A percentile compares a stretch with the other conserved stretches of the same genome.
phyloP scores from a whole-genome alignment of 2,113 vertebrate species.

The Vidua chalybeata region DNA sequence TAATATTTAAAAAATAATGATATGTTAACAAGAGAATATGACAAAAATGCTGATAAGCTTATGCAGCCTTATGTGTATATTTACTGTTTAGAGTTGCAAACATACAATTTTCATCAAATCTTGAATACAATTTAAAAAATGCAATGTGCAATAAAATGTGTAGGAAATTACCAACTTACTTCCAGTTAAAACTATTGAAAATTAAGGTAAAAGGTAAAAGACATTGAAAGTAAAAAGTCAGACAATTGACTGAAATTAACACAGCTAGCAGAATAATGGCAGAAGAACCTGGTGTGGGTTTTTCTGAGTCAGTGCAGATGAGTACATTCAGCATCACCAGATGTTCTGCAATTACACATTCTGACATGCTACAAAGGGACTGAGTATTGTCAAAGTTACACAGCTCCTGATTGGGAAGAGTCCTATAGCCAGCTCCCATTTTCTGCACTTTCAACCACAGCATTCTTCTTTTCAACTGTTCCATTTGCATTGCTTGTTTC shows the following conservation, averaged over 20 bases:
- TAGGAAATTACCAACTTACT: neutral
- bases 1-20: neutral
- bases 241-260: neutral
- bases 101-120: neutral
- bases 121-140: neutral
- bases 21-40: neutral
- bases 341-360: neutral
- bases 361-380: neutral
- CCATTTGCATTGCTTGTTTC: neutral
- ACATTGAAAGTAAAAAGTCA: neutral
- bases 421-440: neutral
- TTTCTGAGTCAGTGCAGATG: neutral
- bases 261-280: neutral
- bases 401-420: neutral
- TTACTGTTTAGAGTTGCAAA: neutral
- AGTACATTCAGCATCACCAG: neutral
- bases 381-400: neutral
- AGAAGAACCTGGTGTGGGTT: neutral
- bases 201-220: neutral
- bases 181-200: neutral
- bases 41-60: neutral
- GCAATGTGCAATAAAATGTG: neutral
- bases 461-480: neutral
- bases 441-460: neutral
- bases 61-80: neutral